Evolutionary conservation across 2,888 invertebrate genomes (phyloP).

Genomic region (Drosophila algonquin): DNA sequence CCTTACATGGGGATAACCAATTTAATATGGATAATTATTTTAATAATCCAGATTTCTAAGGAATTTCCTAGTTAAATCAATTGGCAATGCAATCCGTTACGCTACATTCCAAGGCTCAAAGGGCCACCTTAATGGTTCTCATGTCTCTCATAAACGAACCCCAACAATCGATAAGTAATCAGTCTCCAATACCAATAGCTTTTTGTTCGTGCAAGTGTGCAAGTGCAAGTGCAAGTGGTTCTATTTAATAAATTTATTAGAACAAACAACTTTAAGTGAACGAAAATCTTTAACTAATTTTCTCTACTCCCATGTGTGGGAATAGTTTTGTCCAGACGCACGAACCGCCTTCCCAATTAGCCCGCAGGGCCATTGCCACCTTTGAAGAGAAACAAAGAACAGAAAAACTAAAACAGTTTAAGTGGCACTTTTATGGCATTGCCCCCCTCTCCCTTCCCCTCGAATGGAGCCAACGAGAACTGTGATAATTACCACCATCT

Average conservation of each 20-base stretch:
- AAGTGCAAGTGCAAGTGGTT: too few relatives aligned
- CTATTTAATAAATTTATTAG: too few relatives aligned
- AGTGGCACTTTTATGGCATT: conserved; percentile 78
- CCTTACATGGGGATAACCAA: not conserved
- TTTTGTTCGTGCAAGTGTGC: too few relatives aligned
- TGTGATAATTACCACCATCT: conserved; percentile 33
- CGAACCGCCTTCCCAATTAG: conserved; percentile 42
- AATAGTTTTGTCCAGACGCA: conserved; percentile 28
- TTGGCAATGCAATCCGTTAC: not conserved
- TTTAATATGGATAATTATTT: not conserved
- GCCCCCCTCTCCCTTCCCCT: conserved; percentile 6
- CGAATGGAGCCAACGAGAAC: conserved; percentile 12
- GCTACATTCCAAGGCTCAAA: too few relatives aligned
- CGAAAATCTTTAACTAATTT: not conserved
- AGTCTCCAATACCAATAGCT: not conserved
- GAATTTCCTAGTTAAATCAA: not conserved
- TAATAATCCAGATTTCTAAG: not conserved
- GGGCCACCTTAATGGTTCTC: too few relatives aligned
- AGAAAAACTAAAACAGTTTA: conserved; percentile 73
- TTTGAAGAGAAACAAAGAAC: conserved; percentile 27
- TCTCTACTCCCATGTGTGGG: conserved; percentile 7
- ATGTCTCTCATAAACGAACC: too few relatives aligned
- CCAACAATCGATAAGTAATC: not conserved
- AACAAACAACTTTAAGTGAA: too few relatives aligned
- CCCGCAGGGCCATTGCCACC: conserved; percentile 37